Conservation (phyloP, 1,140 invertebrate species). For the Chymomyza costata region DNA sequence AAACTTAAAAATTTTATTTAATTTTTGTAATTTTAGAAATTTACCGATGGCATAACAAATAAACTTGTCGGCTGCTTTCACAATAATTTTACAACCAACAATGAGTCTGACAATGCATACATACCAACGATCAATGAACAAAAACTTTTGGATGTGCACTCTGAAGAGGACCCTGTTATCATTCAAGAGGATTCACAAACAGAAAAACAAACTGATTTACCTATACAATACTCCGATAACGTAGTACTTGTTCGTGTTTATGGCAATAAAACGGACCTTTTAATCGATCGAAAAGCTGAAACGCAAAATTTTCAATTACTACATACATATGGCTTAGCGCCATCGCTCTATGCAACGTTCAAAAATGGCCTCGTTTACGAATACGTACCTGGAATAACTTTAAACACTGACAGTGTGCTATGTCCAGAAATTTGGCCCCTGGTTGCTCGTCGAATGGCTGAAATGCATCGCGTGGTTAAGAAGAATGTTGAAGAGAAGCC, state of each 20-base stretch:
- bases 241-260: constrained; percentile 93
- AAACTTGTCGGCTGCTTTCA: constrained; percentile 89
- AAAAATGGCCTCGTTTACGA: constrained; percentile 96
- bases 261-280: constrained; percentile 93
- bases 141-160: constrained; percentile 24
- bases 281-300: constrained; percentile 93
- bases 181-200: constrained; percentile 17
- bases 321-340: constrained; percentile 85
- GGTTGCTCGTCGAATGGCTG: constrained; percentile 87
- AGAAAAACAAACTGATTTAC: constrained; percentile 40
- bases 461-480: constrained; percentile 82
- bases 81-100: constrained; percentile 45
- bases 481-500: constrained; percentile 32
- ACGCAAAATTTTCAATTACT: constrained; percentile 83
- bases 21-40: constrained; percentile 79
- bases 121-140: constrained; percentile 38
- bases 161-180: constrained; percentile 29
- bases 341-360: constrained; percentile 92
- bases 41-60: constrained; percentile 97
- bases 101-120: constrained; percentile 39
- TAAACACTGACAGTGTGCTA: constrained; percentile 83
- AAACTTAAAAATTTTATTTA: neutral
- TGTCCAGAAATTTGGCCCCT: constrained; percentile 83
- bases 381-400: constrained; percentile 89
- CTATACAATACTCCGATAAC: constrained; percentile 78